Evolutionary conservation across 2,888 invertebrate species (phyloP).

Genomic region (Pristionchus mayeri): DNA sequence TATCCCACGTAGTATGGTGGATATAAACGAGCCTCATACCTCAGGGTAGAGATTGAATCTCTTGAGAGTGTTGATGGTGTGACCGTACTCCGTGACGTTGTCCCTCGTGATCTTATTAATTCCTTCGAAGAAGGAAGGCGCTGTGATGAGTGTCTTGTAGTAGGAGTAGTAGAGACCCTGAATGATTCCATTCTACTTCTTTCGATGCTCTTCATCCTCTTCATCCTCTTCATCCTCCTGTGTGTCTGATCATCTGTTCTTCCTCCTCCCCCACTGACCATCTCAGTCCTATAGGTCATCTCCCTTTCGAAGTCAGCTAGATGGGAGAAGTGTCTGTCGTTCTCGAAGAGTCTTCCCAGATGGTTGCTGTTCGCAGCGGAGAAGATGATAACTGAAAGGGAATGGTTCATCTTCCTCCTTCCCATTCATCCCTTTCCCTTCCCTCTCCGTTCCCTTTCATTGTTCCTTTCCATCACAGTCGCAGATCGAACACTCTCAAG

Average conservation of each 20-base stretch:
- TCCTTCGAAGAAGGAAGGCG: conserved; percentile 82
- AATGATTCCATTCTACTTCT: neutral
- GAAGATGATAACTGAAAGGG: conserved; percentile 51
- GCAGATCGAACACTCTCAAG: neutral
- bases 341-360: conserved; percentile 83
- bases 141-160: conserved; percentile 86
- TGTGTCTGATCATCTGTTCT: neutral
- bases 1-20: too few relatives aligned
- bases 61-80: conserved; percentile 86
- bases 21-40: too few relatives aligned
- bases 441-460: conserved; percentile 40
- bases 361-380: conserved; percentile 65
- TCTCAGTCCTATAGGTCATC: conserved; percentile 88
- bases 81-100: conserved; percentile 87
- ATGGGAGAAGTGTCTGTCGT: conserved; percentile 88
- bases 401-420: neutral
- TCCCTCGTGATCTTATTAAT: conserved; percentile 83
- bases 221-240: neutral
- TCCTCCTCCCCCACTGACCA: conserved; percentile 80
- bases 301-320: conserved; percentile 88
- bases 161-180: conserved; percentile 90
- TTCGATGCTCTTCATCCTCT: too few relatives aligned
- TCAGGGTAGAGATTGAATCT: conserved; percentile 90
- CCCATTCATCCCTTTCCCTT: neutral
- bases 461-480: conserved; percentile 4